These are phyloP conservation scores for Ctenochaetus hawaiiensis DNA, from an alignment of 2,797 vertebrate species.

Conservation along the genomic window DNA sequence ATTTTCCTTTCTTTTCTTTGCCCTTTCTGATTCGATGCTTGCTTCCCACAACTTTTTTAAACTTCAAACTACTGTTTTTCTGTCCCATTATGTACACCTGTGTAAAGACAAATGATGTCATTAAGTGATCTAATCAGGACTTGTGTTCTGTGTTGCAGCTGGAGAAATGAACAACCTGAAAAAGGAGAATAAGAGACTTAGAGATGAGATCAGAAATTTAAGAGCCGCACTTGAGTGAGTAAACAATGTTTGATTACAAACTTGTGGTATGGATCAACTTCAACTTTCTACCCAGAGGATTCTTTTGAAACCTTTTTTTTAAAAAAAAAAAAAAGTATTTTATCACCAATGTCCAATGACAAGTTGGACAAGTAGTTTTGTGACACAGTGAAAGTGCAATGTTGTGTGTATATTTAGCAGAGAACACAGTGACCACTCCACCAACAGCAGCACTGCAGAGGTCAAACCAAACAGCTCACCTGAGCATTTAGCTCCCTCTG, in stretches of 20 bases:
- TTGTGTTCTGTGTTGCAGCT: conserved; percentile 76
- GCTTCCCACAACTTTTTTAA: background rate
- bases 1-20: background rate
- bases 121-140: background rate
- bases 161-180: conserved; percentile 88
- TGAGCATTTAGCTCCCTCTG: conserved; percentile 55
- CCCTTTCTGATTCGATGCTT: background rate
- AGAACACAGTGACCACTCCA: conserved; percentile 62
- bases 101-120: background rate
- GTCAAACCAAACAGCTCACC: conserved; percentile 67
- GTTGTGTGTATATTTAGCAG: conserved; percentile 50
- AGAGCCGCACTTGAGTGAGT: conserved; percentile 86
- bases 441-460: conserved; percentile 54
- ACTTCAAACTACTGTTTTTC: background rate
- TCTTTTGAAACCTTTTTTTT: background rate
- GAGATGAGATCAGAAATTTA: conserved; percentile 88
- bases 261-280: no score
- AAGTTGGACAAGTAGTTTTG: no score
- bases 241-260: background rate
- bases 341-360: no score
- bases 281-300: background rate
- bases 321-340: no score
- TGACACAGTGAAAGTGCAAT: background rate
- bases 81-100: background rate
- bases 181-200: conserved; percentile 90